Conservation (phyloP, 2,888 invertebrate genomes). For the Pristionchus maxplancki region DNA sequence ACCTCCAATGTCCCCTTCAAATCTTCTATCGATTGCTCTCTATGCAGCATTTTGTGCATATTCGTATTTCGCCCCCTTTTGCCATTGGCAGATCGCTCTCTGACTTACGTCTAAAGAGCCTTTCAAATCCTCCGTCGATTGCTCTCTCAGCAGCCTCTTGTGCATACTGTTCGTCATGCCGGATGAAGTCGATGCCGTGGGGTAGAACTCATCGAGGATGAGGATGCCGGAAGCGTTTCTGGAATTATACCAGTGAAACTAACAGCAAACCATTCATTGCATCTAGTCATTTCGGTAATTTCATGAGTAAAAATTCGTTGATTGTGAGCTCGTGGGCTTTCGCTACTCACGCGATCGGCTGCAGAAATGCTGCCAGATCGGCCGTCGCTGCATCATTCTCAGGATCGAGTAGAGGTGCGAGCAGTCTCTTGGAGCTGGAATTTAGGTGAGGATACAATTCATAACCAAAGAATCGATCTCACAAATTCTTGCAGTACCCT, state of each 20-base stretch:
- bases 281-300: no score
- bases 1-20: not conserved
- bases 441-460: not conserved
- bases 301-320: no score
- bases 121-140: not conserved
- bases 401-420: not conserved
- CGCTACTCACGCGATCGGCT: not conserved
- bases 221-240: not conserved
- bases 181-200: not conserved
- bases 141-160: not conserved
- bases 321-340: no score
- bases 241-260: not conserved
- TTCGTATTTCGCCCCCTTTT: no score
- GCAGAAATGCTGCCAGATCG: not conserved
- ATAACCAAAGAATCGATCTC: not conserved
- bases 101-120: not conserved
- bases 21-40: not conserved
- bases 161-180: conserved; percentile 3
- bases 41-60: not conserved
- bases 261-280: no score
- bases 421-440: not conserved
- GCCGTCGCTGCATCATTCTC: not conserved
- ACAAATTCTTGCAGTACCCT: no score
- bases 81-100: no score
- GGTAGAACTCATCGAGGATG: conserved; percentile 29